A percentile compares a stretch with the other conserved stretches of the same genome.
Conservation (phyloP, 2,888 invertebrate genomes). For the Ptychoptera albimana region DNA sequence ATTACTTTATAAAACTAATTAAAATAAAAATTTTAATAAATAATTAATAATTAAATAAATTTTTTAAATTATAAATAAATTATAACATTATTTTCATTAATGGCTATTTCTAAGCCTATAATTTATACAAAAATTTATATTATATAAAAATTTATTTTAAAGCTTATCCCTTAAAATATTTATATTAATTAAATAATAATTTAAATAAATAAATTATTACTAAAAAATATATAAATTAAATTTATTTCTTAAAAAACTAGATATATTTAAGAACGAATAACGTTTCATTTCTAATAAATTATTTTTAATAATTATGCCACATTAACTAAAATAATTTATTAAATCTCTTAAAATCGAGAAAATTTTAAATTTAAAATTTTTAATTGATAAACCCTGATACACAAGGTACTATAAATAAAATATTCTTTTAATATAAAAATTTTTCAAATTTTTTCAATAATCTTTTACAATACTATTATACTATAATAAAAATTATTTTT, state of each 20-base stretch:
- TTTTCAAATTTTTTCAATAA: constrained; percentile 36
- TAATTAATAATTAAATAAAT: constrained; percentile 28
- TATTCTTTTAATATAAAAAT: constrained; percentile 35
- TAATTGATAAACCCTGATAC: constrained; percentile 53
- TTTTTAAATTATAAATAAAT: constrained; percentile 34
- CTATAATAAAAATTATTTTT: constrained; percentile 29
- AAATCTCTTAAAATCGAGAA: constrained; percentile 48
- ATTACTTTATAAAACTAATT: constrained; percentile 32
- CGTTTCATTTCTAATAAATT: constrained; percentile 44
- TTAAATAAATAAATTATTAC: constrained; percentile 21
- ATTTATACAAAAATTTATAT: constrained; percentile 29
- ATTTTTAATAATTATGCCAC: constrained; percentile 44
- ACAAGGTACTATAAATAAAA: constrained; percentile 50
- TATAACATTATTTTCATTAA: constrained; percentile 33
- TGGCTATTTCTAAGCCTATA: constrained; percentile 42
- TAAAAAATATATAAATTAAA: constrained; percentile 31
- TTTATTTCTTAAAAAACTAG: constrained; percentile 49
- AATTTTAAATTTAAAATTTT: constrained; percentile 24
- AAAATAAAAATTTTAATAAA: constrained; percentile 29
- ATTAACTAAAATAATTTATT: constrained; percentile 40
- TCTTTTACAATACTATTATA: constrained; percentile 38
- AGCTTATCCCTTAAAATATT: constrained; percentile 44
- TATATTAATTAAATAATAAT: constrained; percentile 21
- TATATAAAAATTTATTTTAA: constrained; percentile 39
- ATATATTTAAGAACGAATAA: constrained; percentile 50